These are phyloP conservation scores for Sylvietta virens DNA, from an alignment of 2,113 vertebrate genomes.

Conservation along the genomic window DNA sequence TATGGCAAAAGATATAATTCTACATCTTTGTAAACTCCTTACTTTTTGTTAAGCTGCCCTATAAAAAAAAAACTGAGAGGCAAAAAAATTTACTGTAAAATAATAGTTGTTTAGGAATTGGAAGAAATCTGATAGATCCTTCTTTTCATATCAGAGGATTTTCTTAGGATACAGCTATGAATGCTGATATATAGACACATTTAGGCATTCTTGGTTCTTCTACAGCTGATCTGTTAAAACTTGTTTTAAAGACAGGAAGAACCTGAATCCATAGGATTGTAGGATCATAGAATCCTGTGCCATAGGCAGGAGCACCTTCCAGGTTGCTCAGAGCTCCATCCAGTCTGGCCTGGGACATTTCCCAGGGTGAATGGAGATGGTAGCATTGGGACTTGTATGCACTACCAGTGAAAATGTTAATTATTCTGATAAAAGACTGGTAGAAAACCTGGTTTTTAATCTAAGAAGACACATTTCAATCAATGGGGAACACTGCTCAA, in stretches of 20 bases:
- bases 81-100: not conserved
- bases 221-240: not conserved
- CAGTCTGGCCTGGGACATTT: not conserved
- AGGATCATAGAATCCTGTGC: not conserved
- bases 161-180: not conserved
- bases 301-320: not conserved
- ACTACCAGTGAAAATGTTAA: not conserved
- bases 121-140: not conserved
- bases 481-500: not conserved
- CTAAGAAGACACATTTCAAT: not conserved
- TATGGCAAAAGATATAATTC: not conserved
- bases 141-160: not conserved
- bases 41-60: not conserved
- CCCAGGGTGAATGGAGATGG: not conserved
- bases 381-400: not conserved
- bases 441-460: not conserved
- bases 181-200: not conserved
- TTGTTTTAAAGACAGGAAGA: not conserved
- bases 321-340: not conserved
- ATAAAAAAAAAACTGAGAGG: not conserved
- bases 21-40: not conserved
- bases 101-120: not conserved
- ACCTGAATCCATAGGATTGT: not conserved
- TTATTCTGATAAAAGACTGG: not conserved
- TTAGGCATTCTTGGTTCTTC: not conserved